Evolutionary conservation across 2,113 vertebrate genomes (phyloP).

Genomic region (Oreochromis spilurus): DNA sequence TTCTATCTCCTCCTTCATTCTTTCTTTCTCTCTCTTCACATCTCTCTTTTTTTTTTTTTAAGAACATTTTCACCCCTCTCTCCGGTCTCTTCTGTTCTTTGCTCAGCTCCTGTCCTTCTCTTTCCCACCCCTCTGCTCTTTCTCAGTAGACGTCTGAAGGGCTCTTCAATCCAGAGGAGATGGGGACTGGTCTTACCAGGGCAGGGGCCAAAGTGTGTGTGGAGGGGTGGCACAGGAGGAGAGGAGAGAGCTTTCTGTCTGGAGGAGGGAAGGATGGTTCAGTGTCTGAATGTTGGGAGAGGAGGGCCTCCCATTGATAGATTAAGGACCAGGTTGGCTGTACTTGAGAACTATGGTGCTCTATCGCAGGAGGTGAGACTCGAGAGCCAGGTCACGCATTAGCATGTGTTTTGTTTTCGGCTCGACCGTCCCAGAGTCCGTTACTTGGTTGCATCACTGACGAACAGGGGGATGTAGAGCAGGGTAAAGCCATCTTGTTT

Average conservation of each 20-base stretch:
- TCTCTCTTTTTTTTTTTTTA: constrained; percentile 1
- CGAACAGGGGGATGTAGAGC: constrained; percentile 9
- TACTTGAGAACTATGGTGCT: constrained; percentile 65
- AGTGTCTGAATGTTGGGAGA: constrained; percentile 62
- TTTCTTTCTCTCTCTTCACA: constrained; percentile 40
- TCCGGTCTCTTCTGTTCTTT: constrained; percentile 24
- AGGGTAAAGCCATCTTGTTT: constrained; percentile 45
- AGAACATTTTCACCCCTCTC: constrained; percentile 9
- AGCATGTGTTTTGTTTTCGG: constrained; percentile 67
- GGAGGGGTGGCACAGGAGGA: constrained; percentile 19
- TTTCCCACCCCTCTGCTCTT: constrained; percentile 68
- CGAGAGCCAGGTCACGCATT: constrained; percentile 65
- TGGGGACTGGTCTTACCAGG: constrained; percentile 54
- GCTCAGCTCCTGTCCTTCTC: constrained; percentile 33
- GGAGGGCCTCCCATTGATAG: constrained; percentile 68
- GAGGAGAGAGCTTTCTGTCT: constrained; percentile 55
- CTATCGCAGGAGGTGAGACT: constrained; percentile 62
- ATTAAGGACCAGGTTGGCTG: constrained; percentile 69
- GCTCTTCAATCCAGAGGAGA: constrained; percentile 61
- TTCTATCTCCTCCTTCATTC: constrained; percentile 47
- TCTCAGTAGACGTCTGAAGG: constrained; percentile 75
- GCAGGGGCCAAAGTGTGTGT: constrained; percentile 41
- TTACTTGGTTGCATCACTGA: constrained; percentile 42
- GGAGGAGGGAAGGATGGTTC: constrained; percentile 50
- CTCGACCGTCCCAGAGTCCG: constrained; percentile 41